Conservation (phyloP, 2,888 invertebrate species). For the Myopa tessellatipennis region DNA sequence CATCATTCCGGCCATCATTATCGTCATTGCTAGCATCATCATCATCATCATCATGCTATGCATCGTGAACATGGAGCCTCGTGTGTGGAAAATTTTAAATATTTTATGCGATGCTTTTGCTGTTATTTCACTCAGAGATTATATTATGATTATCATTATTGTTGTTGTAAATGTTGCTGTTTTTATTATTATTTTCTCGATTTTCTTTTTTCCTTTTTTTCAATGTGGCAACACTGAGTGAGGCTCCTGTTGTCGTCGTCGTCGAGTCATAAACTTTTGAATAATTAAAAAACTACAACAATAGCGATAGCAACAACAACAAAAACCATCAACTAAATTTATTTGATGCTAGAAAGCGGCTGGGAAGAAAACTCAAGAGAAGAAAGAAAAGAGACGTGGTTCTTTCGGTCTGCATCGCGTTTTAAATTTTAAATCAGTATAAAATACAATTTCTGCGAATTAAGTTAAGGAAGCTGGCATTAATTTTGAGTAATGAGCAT, state of each 20-base stretch:
- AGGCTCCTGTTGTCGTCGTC: neutral
- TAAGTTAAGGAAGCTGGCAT: too few relatives aligned
- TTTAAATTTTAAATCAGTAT: too few relatives aligned
- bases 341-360: neutral
- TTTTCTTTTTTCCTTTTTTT: too few relatives aligned
- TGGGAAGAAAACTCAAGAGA: neutral
- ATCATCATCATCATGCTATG: neutral
- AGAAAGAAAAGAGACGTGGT: neutral
- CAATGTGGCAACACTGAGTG: neutral
- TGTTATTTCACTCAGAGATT: too few relatives aligned
- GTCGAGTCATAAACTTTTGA: constrained; percentile 45
- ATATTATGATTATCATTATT: too few relatives aligned
- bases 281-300: constrained; percentile 43
- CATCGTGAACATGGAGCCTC: constrained; percentile 25
- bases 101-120: constrained; percentile 39
- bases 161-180: constrained; percentile 44
- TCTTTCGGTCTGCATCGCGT: neutral
- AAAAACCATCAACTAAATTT: neutral
- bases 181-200: constrained; percentile 36
- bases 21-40: neutral
- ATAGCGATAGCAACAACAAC: constrained; percentile 7
- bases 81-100: constrained; percentile 44
- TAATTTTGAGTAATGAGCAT: too few relatives aligned
- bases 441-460: too few relatives aligned
- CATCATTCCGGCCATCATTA: neutral